phyloP scores from a whole-genome alignment of 2,797 vertebrate genomes.

The Buphagus erythrorhynchus region DNA sequence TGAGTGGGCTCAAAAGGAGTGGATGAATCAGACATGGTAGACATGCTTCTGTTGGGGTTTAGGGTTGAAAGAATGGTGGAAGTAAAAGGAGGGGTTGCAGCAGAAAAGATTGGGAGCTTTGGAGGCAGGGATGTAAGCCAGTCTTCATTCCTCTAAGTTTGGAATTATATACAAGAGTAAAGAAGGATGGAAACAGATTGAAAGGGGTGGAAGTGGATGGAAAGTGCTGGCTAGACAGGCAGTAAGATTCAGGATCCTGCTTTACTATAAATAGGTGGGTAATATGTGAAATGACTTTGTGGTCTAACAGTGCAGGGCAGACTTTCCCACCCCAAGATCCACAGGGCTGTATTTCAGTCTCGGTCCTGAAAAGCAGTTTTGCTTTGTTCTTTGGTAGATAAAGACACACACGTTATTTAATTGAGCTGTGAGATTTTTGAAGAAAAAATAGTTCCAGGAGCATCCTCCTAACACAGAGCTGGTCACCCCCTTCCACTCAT shows the following conservation, averaged over 20 bases:
- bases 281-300: background rate
- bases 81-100: background rate
- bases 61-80: background rate
- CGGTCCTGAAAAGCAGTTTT: background rate
- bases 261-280: background rate
- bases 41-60: background rate
- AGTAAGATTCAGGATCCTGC: background rate
- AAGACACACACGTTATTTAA: background rate
- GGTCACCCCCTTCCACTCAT: background rate
- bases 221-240: background rate
- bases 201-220: background rate
- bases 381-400: background rate
- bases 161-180: background rate
- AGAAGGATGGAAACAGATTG: background rate
- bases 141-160: background rate
- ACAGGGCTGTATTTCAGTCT: background rate
- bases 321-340: background rate
- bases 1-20: background rate
- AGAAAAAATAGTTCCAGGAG: background rate
- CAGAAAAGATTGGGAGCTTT: background rate
- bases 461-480: rapidly evolving
- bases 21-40: background rate
- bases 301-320: background rate
- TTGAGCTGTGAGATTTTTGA: background rate
- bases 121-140: background rate